These are phyloP conservation scores for Gallinago jamesoni DNA, from an alignment of 2,113 vertebrate genomes.

Conservation along the genomic window DNA sequence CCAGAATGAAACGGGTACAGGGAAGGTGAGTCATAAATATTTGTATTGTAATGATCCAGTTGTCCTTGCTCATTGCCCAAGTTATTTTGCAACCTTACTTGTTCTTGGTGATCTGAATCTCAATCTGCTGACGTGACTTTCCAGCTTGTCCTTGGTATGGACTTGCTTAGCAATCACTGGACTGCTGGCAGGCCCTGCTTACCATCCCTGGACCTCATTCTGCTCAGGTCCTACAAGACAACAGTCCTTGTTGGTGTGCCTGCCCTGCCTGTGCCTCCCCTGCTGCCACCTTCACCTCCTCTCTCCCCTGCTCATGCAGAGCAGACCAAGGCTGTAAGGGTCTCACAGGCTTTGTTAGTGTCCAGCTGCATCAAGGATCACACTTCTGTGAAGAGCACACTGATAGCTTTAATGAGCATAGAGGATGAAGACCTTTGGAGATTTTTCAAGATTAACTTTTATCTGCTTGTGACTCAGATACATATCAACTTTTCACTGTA, in stretches of 20 bases:
- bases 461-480: background rate
- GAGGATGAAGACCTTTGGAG: background rate
- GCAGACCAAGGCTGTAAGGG: too few species aligned
- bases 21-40: background rate
- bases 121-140: background rate
- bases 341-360: background rate
- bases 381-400: background rate
- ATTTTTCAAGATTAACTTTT: background rate
- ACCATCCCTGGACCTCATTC: background rate
- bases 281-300: background rate
- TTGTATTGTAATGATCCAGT: background rate
- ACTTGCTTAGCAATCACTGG: background rate
- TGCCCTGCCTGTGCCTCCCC: background rate
- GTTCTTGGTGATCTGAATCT: background rate
- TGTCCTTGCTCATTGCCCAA: background rate
- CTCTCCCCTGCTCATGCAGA: accelerated
- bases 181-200: background rate
- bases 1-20: background rate
- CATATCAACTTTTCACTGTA: background rate
- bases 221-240: background rate
- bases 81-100: background rate
- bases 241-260: background rate
- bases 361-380: background rate
- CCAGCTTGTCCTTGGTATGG: background rate
- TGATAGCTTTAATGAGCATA: background rate